Conservation (phyloP, 2,888 invertebrate species). For the Archaeoteleia sp. region DNA sequence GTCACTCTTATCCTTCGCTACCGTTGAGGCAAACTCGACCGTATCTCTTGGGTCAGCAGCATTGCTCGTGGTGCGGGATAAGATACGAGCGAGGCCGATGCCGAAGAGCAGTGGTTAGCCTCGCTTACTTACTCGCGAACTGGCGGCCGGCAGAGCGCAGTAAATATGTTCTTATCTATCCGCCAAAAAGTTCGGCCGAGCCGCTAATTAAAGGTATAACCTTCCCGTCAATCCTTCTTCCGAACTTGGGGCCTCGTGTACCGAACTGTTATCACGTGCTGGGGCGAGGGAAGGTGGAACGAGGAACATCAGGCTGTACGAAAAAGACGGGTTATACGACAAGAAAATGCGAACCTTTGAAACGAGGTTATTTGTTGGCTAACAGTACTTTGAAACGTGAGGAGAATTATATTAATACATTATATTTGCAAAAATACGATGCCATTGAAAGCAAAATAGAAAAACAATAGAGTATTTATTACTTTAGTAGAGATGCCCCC, state of each 20-base stretch:
- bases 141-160: conserved; percentile 55
- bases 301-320: background rate
- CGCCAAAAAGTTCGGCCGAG: conserved; percentile 67
- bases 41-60: conserved; percentile 8
- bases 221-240: conserved; percentile 49
- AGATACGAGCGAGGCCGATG: conserved; percentile 58
- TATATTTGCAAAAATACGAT: too few species aligned
- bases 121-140: conserved; percentile 51
- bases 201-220: conserved; percentile 70
- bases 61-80: conserved; percentile 51
- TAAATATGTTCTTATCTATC: conserved; percentile 71
- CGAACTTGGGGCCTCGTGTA: conserved; percentile 28
- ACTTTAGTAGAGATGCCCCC: too few species aligned
- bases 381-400: too few species aligned
- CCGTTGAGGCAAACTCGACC: conserved; percentile 4
- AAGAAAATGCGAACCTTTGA: too few species aligned
- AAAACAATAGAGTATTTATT: too few species aligned
- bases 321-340: too few species aligned
- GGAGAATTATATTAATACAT: too few species aligned
- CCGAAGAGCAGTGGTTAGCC: conserved; percentile 58
- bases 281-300: conserved; percentile 9
- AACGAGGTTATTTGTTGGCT: too few species aligned
- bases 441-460: too few species aligned
- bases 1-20: conserved; percentile 7
- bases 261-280: conserved; percentile 24